Evolutionary conservation across 2,888 invertebrate species (phyloP).

Genomic region (Acleris literana): DNA sequence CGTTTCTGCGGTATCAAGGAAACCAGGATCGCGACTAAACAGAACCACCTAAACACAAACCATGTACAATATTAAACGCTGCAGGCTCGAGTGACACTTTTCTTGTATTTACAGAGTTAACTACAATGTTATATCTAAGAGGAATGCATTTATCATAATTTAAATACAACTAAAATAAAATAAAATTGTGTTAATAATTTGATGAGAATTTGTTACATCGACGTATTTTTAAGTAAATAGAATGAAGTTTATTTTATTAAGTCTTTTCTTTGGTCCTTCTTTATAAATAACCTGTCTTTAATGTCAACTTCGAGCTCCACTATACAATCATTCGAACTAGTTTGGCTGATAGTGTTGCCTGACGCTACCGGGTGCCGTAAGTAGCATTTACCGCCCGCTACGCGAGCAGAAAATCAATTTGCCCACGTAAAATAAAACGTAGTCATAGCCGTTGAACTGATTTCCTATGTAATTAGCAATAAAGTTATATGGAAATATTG

Average conservation of each 20-base stretch:
- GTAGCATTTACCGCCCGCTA: too few species aligned
- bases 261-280: slow-evolving; percentile 41
- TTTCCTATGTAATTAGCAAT: too few species aligned
- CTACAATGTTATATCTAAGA: slow-evolving; percentile 42
- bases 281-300: slow-evolving; percentile 10
- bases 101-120: slow-evolving; percentile 29
- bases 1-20: slow-evolving; percentile 32
- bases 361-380: too few species aligned
- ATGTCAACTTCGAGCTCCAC: too few species aligned
- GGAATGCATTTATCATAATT: slow-evolving; percentile 71
- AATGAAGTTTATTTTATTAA: slow-evolving; percentile 73
- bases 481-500: too few species aligned
- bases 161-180: slow-evolving; percentile 54
- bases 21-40: slow-evolving; percentile 48
- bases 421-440: too few species aligned
- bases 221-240: slow-evolving; percentile 72
- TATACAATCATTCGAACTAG: too few species aligned
- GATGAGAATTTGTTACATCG: slow-evolving; percentile 74
- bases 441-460: too few species aligned
- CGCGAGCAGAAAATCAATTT: too few species aligned
- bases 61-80: slow-evolving; percentile 48
- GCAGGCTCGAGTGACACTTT: slow-evolving; percentile 46
- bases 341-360: too few species aligned
- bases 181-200: slow-evolving; percentile 70
- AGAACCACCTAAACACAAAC: slow-evolving; percentile 51